Evolutionary conservation across 2,888 invertebrate genomes (phyloP).

Genomic region (Thymelicus acteon): DNA sequence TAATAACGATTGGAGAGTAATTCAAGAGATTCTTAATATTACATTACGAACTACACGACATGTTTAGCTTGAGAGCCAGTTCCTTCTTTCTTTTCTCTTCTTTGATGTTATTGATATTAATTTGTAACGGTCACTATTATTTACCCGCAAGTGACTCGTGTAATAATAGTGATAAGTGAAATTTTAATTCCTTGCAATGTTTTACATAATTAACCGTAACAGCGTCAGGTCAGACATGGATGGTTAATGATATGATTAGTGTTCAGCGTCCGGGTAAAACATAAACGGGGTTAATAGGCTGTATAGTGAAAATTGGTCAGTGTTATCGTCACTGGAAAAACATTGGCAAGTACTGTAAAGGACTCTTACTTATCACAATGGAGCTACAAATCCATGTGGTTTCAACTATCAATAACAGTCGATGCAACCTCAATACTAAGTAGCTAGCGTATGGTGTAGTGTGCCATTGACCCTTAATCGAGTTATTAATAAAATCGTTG

Average conservation of each 20-base stretch:
- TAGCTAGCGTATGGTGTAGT: slow-evolving; percentile 17
- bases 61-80: too few relatives aligned
- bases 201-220: neutral
- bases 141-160: too few relatives aligned
- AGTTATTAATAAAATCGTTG: slow-evolving; percentile 54
- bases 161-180: too few relatives aligned
- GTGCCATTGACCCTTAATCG: slow-evolving; percentile 65
- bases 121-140: too few relatives aligned
- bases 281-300: slow-evolving; percentile 5
- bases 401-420: slow-evolving; percentile 25
- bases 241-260: neutral
- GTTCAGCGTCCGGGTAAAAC: neutral
- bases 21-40: too few relatives aligned
- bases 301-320: neutral
- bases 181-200: too few relatives aligned
- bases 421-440: slow-evolving; percentile 33
- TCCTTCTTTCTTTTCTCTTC: too few relatives aligned
- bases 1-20: too few relatives aligned
- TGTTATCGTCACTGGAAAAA: slow-evolving; percentile 10
- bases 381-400: slow-evolving; percentile 23
- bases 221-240: neutral
- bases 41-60: too few relatives aligned
- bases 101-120: too few relatives aligned
- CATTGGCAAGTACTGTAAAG: slow-evolving; percentile 22
- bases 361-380: slow-evolving; percentile 31